A percentile compares a stretch with the other conserved stretches of the same genome.
Evolutionary conservation across 2,888 invertebrate species (phyloP).

Genomic region (Scelioninae gen. 1): DNA sequence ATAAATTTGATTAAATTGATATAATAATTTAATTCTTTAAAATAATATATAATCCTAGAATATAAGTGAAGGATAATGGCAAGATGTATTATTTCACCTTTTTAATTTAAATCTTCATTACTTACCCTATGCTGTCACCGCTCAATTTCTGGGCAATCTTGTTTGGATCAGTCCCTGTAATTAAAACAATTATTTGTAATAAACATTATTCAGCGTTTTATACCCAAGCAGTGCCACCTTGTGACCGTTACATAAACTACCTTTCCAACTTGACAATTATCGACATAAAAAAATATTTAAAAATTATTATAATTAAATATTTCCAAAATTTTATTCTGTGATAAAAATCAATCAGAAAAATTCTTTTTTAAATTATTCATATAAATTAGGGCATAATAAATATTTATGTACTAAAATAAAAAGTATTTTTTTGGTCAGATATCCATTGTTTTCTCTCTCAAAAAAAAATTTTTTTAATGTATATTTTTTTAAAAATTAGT

Average conservation of each 20-base stretch:
- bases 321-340: too few species aligned
- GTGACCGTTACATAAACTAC: slow-evolving; percentile 15
- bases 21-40: background rate
- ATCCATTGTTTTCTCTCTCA: too few species aligned
- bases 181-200: slow-evolving; percentile 72
- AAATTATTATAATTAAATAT: too few species aligned
- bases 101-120: slow-evolving; percentile 11
- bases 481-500: too few species aligned
- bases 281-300: slow-evolving; percentile 5
- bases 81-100: background rate
- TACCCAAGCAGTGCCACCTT: slow-evolving; percentile 40
- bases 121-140: slow-evolving; percentile 92
- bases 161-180: slow-evolving; percentile 91
- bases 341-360: too few species aligned
- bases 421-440: too few species aligned
- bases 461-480: too few species aligned
- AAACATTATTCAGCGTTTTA: slow-evolving; percentile 1
- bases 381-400: too few species aligned
- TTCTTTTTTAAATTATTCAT: too few species aligned
- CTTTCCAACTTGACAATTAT: slow-evolving; percentile 2
- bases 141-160: slow-evolving; percentile 92
- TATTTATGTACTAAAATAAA: too few species aligned
- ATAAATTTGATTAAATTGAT: slow-evolving; percentile 12
- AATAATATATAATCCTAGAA: too few species aligned
- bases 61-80: too few species aligned